Conservation (phyloP, 2,797 vertebrate species). For the Xenops minutus region DNA sequence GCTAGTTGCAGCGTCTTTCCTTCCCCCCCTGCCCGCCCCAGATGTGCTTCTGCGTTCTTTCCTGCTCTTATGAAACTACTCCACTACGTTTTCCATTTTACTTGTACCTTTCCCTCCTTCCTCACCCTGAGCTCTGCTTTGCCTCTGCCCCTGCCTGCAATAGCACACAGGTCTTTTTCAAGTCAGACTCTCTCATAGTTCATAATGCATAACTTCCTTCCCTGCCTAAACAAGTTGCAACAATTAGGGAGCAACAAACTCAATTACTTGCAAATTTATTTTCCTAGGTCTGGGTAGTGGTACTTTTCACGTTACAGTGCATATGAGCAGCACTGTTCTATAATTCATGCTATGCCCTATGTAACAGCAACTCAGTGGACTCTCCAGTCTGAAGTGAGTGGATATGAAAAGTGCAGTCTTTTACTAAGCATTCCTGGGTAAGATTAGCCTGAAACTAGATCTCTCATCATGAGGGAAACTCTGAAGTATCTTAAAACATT, state of each 20-base stretch:
- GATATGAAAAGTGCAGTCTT: background rate
- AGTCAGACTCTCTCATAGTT: background rate
- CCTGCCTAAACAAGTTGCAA: background rate
- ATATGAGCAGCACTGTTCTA: background rate
- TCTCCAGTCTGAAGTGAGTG: background rate
- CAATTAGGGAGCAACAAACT: background rate
- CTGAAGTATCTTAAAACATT: background rate
- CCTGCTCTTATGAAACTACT: background rate
- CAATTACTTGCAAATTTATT: background rate
- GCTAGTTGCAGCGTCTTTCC: background rate
- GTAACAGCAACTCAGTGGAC: background rate
- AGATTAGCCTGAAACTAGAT: background rate
- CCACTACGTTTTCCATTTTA: background rate
- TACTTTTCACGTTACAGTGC: background rate
- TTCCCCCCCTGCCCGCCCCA: background rate
- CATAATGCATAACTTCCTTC: background rate
- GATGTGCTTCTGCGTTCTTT: background rate
- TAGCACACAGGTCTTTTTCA: background rate
- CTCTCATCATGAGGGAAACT: background rate
- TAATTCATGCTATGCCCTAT: background rate
- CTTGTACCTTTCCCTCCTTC: background rate
- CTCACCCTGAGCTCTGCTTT: background rate
- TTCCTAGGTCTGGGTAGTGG: background rate
- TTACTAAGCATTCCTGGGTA: background rate
- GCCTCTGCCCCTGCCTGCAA: background rate